These are phyloP conservation scores for Stratiomys singularior DNA, from an alignment of 2,888 invertebrate species.

Conservation along the genomic window DNA sequence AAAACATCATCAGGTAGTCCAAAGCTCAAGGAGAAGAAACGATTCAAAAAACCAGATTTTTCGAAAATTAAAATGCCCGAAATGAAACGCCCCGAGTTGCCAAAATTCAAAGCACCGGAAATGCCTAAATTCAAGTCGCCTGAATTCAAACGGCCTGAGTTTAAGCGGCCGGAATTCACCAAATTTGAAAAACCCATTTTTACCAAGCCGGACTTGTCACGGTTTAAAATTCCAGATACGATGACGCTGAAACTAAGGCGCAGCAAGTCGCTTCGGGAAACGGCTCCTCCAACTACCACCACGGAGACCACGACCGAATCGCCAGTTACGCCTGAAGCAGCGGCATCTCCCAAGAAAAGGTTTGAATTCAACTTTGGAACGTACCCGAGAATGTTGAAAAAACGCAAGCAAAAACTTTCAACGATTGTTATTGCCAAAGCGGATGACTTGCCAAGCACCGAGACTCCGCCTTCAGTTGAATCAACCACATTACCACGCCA, in stretches of 20 bases:
- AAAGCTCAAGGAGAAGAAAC: slow-evolving; percentile 61
- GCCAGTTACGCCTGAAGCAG: slow-evolving; percentile 65
- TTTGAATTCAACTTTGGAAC: slow-evolving; percentile 81
- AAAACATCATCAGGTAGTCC: slow-evolving; percentile 65
- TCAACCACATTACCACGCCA: slow-evolving; percentile 73
- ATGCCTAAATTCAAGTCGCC: slow-evolving; percentile 66
- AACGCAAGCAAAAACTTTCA: slow-evolving; percentile 56
- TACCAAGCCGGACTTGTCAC: slow-evolving; percentile 59
- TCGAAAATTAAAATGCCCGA: slow-evolving; percentile 66
- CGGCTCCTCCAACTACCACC: slow-evolving; percentile 52
- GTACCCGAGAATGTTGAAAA: slow-evolving; percentile 77
- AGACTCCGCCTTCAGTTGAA: slow-evolving; percentile 72
- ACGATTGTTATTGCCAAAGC: slow-evolving; percentile 67
- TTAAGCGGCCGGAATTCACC: slow-evolving; percentile 50
- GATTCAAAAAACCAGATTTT: slow-evolving; percentile 63
- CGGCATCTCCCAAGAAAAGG: slow-evolving; percentile 69
- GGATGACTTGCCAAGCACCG: slow-evolving; percentile 68
- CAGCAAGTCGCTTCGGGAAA: slow-evolving; percentile 64
- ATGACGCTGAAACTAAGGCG: slow-evolving; percentile 69
- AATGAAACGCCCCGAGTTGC: slow-evolving; percentile 59
- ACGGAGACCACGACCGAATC: slow-evolving; percentile 65
- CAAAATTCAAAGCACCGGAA: slow-evolving; percentile 61
- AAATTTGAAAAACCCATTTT: slow-evolving; percentile 42
- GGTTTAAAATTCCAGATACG: slow-evolving; percentile 69
- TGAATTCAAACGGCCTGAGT: slow-evolving; percentile 53